Evolutionary conservation across 2,888 invertebrate species (phyloP), one percentile per base, ranked within the genome.

Genomic region (Phyto melanocephala): DNA sequence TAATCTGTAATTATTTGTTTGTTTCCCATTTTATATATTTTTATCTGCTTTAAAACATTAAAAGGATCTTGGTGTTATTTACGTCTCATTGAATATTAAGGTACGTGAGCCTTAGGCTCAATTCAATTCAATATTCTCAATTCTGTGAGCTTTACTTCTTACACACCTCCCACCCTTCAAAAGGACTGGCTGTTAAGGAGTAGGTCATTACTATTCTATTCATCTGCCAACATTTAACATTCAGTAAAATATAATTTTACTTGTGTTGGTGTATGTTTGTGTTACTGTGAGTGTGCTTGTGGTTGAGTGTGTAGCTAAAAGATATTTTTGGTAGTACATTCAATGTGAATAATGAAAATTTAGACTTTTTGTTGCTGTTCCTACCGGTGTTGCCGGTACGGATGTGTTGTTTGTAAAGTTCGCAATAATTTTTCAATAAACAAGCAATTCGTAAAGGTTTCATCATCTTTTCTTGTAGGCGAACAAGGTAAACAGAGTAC

Each of bases 341-440:
- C 15, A 54, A 37, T 17, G 35, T 54, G 22, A 35, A 33, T 71
- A 78, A 71, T 78, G 68, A 78, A 78, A 70, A 70, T 15, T 42
- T 2, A 8, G 8, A 15, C 10, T 35, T 8, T n/a, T 22, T 24
- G 15, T 54, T 45, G n/a, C n/a, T 24, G 28, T 11, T 63, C 42
- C 11, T 45, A 15, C 33, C 15, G 22, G 20, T 11, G 17, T n/a
- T 52, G 22, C 37, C 24, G 72, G 60, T 52, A 37, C 50, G 50
- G 60, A 52, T 60, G 62, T 77, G 68, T 62, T 52, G 60, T 37
- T 47, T 54, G 45, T 50, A 63, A 75, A 65, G 42, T 33, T 78
- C 63, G 52, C 63, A 78, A 81, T 78, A 62, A 78, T 58, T 70
- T 56, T 70, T 75, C 78, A 77, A 82, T 82, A 82, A 78, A 65